Base-by-base conservation (phyloP, 2,113 vertebrate species). In the Oxyruncus cristatus region DNA sequence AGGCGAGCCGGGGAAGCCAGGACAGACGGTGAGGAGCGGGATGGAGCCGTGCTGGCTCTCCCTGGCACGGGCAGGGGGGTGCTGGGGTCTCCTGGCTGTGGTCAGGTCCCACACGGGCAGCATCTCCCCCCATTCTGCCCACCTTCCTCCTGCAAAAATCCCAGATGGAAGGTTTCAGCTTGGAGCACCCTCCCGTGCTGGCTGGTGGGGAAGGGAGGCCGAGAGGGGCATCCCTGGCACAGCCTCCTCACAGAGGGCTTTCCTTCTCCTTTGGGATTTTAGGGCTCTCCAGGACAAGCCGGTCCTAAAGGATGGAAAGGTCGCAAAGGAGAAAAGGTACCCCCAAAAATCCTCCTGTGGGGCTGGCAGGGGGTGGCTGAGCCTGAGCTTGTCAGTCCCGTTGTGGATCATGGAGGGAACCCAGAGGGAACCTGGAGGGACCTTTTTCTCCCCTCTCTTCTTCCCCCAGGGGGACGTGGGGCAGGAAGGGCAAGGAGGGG, bases 281-380 rank as follows among this genome's bases (percentile, higher is more conserved):
- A 99, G 99, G 98, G 99, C 24, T 53, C 52, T 22, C 88, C 50
- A 20, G 99, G 99, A 77, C 94, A 65, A 68, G 92, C 79, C 2
- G 99, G 99, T 32, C 92, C 94, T 18, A 98, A 98, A 92, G 99
- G 99, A 44, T 96, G 95, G 71, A 97, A 93, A 41, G 99, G 98
- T 35, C 9, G 11, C 22, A 98, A 98, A 95, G 99, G 99, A 95
- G 98, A 98, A 23, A 99, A 98, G 98, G 99, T 99, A 97, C 28
- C 30, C 22, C n/a, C 1, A 0, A 18, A 86, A 86, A 18, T 27
- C 17, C 10, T 56, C 9, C 33, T 56, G 59, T 44, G 33, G 0
- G 2, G 17, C 1, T 66, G 89, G 73, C 50, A 26, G 2, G 4
- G 61, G 35, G 28, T 88, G 92, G 58, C 75, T 4, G 4, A 53